These are phyloP conservation scores for Agrochola circellaris DNA, from an alignment of 2,888 invertebrate species.

Conservation along the genomic window DNA sequence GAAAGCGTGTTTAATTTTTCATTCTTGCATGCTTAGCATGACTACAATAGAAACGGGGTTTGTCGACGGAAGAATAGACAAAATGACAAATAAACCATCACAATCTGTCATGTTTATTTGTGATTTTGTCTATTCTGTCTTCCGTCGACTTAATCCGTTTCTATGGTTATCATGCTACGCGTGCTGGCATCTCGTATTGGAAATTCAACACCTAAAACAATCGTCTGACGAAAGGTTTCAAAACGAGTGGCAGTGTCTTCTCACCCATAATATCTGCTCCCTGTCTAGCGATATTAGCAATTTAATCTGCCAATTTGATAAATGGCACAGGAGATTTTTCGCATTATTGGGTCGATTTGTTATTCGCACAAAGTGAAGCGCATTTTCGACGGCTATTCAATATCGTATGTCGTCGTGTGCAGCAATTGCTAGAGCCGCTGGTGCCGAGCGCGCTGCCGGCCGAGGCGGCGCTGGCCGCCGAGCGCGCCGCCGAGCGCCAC, in stretches of 20 bases:
- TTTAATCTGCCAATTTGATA: background rate
- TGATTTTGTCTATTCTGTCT: no score
- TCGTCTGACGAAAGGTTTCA: background rate
- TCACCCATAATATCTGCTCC: background rate
- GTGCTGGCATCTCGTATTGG: background rate
- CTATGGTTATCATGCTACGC: no score
- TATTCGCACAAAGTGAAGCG: background rate
- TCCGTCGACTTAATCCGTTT: no score
- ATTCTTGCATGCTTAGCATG: background rate
- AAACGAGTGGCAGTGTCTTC: background rate
- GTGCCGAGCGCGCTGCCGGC: conserved; percentile 76
- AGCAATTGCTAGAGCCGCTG: conserved; percentile 90
- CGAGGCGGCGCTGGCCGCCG: conserved; percentile 80
- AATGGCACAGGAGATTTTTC: no score
- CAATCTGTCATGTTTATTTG: no score
- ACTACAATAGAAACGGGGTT: no score
- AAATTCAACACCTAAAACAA: background rate
- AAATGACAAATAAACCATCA: no score
- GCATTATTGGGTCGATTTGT: background rate
- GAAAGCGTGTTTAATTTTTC: background rate
- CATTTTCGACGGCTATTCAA: background rate
- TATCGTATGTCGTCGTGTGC: background rate
- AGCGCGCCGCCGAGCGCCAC: conserved; percentile 79
- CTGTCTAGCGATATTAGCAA: background rate
- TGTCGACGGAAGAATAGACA: no score